Conservation (phyloP, 2,888 invertebrate species). For the Agrotis puta region DNA sequence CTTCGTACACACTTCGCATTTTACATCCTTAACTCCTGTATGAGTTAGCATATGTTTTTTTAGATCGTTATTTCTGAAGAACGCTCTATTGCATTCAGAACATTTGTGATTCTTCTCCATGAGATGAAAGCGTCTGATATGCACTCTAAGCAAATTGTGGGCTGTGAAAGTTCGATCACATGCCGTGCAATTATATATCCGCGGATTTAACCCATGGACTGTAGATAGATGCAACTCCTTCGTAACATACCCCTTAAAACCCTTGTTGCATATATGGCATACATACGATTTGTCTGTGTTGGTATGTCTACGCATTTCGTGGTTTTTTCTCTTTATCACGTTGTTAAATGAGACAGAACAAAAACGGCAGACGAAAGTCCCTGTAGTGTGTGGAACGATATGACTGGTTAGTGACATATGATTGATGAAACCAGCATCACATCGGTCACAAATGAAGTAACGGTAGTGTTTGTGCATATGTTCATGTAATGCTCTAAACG, state of each 20-base stretch:
- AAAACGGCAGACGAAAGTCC: conserved; percentile 71
- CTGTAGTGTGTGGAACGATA: conserved; percentile 69
- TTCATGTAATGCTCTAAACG: conserved; percentile 68
- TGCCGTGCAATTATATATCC: conserved; percentile 27
- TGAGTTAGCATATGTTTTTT: conserved; percentile 82
- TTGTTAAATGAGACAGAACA: conserved; percentile 85
- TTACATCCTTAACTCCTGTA: conserved; percentile 80
- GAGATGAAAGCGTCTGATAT: conserved; percentile 60
- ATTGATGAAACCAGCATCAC: conserved; percentile 77
- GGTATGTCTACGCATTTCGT: conserved; percentile 78
- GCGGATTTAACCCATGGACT: conserved; percentile 37
- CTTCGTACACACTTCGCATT: conserved; percentile 78
- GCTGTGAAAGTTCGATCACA: conserved; percentile 51
- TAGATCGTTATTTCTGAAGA: conserved; percentile 68
- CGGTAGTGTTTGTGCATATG: conserved; percentile 79
- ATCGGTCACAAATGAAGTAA: conserved; percentile 76
- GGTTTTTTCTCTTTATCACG: conserved; percentile 77
- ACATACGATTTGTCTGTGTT: conserved; percentile 38
- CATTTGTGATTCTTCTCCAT: conserved; percentile 71
- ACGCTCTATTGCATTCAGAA: conserved; percentile 62
- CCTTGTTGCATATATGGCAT: conserved; percentile 73
- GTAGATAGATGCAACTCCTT: conserved; percentile 67
- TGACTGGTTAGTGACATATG: conserved; percentile 69
- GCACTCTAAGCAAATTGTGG: conserved; percentile 22
- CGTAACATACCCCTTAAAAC: conserved; percentile 65